These are phyloP conservation scores for Ptychobarbus kaznakovi DNA, from an alignment of 2,797 vertebrate genomes.

Conservation along the genomic window DNA sequence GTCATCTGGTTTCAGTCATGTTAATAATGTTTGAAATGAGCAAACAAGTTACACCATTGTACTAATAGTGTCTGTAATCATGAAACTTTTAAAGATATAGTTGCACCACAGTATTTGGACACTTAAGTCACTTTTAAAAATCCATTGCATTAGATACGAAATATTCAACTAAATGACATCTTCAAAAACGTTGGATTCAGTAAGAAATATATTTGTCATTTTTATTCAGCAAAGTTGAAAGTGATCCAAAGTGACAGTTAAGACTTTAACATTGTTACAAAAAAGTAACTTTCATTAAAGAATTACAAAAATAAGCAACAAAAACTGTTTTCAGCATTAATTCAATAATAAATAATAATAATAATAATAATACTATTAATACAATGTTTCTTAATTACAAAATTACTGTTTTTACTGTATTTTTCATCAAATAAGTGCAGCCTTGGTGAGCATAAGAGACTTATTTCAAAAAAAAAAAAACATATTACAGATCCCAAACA, in stretches of 20 bases:
- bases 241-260: neutral
- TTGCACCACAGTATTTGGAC: neutral
- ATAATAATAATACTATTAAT: neutral
- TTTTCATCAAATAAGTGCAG: neutral
- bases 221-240: neutral
- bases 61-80: slow-evolving; percentile 25
- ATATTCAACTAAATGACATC: neutral
- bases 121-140: slow-evolving; percentile 1
- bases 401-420: neutral
- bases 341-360: too few species aligned
- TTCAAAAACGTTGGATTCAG: neutral
- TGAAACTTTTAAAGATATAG: neutral
- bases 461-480: neutral
- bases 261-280: neutral
- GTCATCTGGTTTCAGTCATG: neutral
- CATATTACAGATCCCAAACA: neutral
- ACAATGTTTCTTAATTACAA: neutral
- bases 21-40: neutral
- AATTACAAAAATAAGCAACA: neutral
- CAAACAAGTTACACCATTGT: neutral
- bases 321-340: neutral
- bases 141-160: neutral
- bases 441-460: neutral
- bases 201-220: neutral
- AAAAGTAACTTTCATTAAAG: neutral